Evolutionary conservation across 2,113 vertebrate genomes (phyloP).

Genomic region (Cathartes aura): DNA sequence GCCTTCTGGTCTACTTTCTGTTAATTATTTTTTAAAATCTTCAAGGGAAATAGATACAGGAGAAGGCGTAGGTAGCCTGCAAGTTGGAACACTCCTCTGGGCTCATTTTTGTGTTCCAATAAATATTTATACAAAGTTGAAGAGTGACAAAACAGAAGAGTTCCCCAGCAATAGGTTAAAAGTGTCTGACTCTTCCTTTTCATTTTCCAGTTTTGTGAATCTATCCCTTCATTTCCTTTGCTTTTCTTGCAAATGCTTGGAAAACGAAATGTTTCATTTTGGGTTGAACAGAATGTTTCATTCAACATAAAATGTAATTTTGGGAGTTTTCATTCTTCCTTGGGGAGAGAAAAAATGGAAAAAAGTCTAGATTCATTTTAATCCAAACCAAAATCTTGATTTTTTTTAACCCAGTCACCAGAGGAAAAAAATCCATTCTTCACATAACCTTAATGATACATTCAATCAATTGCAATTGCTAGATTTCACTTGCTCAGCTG

Average conservation of each 20-base stretch:
- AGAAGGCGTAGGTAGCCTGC: background rate
- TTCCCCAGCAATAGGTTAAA: background rate
- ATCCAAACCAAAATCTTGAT: background rate
- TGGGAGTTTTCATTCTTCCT: background rate
- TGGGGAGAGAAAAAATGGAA: background rate
- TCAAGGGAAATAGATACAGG: background rate
- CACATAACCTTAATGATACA: background rate
- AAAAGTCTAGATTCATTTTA: background rate
- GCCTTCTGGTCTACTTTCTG: background rate
- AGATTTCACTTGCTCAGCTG: background rate
- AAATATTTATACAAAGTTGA: constrained; percentile 26
- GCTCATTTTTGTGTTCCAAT: background rate
- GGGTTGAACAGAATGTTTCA: background rate
- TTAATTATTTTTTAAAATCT: background rate
- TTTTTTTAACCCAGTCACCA: background rate
- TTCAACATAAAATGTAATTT: background rate
- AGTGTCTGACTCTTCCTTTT: background rate
- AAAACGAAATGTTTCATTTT: background rate
- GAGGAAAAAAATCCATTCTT: background rate
- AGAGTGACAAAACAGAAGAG: constrained; percentile 11
- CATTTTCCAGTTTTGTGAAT: background rate
- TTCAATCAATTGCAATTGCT: background rate
- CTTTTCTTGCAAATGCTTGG: constrained; percentile 4
- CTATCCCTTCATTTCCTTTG: background rate
- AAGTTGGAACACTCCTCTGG: background rate